A percentile compares a stretch with the other conserved stretches of the same genome.
Conservation (phyloP, 2,888 invertebrate species). For the Drosophila parthenogenetica region DNA sequence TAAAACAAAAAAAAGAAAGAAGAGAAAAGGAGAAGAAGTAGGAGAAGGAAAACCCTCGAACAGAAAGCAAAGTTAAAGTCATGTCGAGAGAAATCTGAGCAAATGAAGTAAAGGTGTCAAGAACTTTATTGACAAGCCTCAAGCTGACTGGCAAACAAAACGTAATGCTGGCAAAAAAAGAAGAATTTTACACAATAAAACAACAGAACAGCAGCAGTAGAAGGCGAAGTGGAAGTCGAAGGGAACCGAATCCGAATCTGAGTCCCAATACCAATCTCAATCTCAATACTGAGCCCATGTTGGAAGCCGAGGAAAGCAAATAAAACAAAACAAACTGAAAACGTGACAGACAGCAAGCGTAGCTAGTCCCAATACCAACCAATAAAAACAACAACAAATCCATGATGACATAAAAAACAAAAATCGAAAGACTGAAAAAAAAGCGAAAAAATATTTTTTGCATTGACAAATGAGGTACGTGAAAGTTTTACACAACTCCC, state of each 20-base stretch:
- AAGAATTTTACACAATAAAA: slow-evolving; percentile 49
- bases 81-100: slow-evolving; percentile 73
- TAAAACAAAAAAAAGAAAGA: slow-evolving; percentile 5
- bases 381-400: slow-evolving; percentile 21
- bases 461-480: slow-evolving; percentile 79
- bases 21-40: background rate
- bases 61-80: slow-evolving; percentile 72
- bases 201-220: slow-evolving; percentile 14
- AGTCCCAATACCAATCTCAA: slow-evolving; percentile 2
- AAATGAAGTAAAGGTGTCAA: slow-evolving; percentile 80
- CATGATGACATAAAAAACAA: slow-evolving; percentile 30
- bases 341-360: slow-evolving; percentile 67
- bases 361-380: slow-evolving; percentile 37
- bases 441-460: slow-evolving; percentile 57
- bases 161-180: slow-evolving; percentile 39
- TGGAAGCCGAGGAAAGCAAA: slow-evolving; percentile 66
- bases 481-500: slow-evolving; percentile 66
- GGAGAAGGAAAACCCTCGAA: slow-evolving; percentile 35
- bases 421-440: slow-evolving; percentile 25
- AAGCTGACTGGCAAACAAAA: slow-evolving; percentile 58
- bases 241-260: slow-evolving; percentile 4
- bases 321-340: slow-evolving; percentile 71
- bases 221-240: slow-evolving; percentile 10
- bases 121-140: slow-evolving; percentile 78
- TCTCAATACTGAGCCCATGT: slow-evolving; percentile 25